A percentile compares a stretch with the other conserved stretches of the same genome.
Conservation (phyloP, 2,113 vertebrate genomes). For the Sylvilagus bachmani region DNA sequence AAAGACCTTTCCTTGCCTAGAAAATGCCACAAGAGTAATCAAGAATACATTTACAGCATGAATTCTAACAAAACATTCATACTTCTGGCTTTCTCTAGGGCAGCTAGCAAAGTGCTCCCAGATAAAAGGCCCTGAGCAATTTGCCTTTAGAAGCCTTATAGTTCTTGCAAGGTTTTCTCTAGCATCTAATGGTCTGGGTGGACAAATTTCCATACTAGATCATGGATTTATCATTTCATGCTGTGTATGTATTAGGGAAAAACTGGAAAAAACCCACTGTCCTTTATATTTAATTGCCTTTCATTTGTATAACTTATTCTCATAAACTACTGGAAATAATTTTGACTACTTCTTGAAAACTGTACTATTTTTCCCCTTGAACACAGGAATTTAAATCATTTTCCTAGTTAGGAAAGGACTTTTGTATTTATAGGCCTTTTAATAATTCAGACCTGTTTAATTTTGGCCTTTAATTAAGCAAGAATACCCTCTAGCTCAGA, state of each 20-base stretch:
- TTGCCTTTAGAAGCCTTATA: conserved; percentile 51
- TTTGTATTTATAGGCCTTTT: conserved; percentile 37
- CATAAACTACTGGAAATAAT: conserved; percentile 43
- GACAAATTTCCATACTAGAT: background rate
- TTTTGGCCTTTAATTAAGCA: conserved; percentile 47
- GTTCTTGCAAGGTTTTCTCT: conserved; percentile 32
- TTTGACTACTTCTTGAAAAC: conserved; percentile 38
- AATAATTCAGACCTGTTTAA: conserved; percentile 34
- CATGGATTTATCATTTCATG: conserved; percentile 20
- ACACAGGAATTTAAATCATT: conserved; percentile 27
- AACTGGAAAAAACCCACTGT: background rate
- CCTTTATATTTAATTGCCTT: conserved; percentile 57
- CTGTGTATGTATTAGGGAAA: background rate
- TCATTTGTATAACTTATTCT: conserved; percentile 60
- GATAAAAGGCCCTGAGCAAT: background rate
- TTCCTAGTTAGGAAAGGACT: background rate
- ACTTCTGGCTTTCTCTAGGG: conserved; percentile 44
- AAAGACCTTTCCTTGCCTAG: conserved; percentile 24
- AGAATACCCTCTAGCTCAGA: conserved; percentile 14
- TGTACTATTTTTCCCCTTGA: background rate
- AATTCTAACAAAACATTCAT: conserved; percentile 64
- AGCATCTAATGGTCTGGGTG: conserved; percentile 1
- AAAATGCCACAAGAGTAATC: conserved; percentile 37
- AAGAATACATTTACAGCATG: conserved; percentile 45
- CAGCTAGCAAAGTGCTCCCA: conserved; percentile 49